Conservation (phyloP, 2,888 invertebrate species). For the Chloroclysta siterata region DNA sequence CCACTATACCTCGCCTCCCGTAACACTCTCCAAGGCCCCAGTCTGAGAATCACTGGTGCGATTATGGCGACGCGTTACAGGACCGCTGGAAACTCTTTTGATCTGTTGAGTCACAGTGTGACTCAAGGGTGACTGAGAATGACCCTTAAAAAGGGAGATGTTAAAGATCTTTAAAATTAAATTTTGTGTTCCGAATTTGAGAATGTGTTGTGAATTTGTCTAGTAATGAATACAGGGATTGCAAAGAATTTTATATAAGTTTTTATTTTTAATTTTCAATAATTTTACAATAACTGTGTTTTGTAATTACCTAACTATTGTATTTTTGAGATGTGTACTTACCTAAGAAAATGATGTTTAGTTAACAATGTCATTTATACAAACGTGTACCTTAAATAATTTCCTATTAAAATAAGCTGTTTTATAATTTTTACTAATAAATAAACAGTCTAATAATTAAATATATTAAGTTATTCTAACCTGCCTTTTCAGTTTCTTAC, state of each 20-base stretch:
- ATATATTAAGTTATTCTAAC: not conserved
- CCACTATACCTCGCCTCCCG: conserved; percentile 69
- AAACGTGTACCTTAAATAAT: conserved; percentile 10
- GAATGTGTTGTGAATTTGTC: conserved; percentile 21
- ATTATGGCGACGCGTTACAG: not conserved
- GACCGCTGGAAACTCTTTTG: not conserved
- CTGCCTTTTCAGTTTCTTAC: not conserved
- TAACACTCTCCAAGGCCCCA: conserved; percentile 43
- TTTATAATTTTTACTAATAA: not conserved
- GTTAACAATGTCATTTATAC: not conserved
- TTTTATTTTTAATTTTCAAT: not conserved
- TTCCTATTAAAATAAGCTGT: conserved; percentile 24
- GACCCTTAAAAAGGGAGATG: not conserved
- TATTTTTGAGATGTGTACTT: not conserved
- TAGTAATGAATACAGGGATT: conserved; percentile 41
- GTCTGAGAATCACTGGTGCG: conserved; percentile 32
- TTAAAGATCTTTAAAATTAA: no score
- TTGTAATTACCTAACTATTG: not conserved
- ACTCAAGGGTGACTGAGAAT: not conserved
- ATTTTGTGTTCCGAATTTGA: no score
- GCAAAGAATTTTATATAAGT: conserved; percentile 17
- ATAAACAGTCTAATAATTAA: not conserved
- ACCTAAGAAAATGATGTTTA: conserved; percentile 1
- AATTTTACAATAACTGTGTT: not conserved
- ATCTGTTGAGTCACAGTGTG: not conserved